A percentile compares a stretch with the other conserved stretches of the same genome.
Conservation (phyloP, 2,113 vertebrate species). For the Panthera uncia region DNA sequence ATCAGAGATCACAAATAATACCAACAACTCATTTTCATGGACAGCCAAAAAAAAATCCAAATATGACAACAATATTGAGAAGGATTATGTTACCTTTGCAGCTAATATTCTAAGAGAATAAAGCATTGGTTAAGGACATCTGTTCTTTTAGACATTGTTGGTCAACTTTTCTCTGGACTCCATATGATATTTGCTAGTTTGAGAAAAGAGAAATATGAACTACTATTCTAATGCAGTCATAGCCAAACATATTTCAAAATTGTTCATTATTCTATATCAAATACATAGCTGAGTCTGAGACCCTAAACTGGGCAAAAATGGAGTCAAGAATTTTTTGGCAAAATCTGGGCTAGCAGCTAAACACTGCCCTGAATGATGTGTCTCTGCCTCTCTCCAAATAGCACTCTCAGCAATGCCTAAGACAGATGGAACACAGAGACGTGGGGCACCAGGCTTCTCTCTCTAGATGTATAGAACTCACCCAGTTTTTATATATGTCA, state of each 20-base stretch:
- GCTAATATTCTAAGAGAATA: conserved; percentile 11
- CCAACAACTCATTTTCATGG: not conserved
- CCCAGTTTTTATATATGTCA: not conserved
- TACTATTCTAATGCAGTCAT: not conserved
- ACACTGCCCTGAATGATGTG: not conserved
- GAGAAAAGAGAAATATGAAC: conserved; percentile 35
- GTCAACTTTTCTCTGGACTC: conserved; percentile 5
- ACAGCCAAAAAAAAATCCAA: not conserved
- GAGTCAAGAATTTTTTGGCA: not conserved
- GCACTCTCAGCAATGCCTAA: not conserved
- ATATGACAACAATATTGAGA: conserved; percentile 29
- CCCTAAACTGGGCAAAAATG: not conserved
- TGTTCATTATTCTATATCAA: not conserved
- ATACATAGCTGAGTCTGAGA: not conserved
- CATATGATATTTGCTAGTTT: not conserved
- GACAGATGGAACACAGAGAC: not conserved
- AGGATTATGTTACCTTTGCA: not conserved
- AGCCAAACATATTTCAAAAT: not conserved
- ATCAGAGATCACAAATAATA: conserved; percentile 29
- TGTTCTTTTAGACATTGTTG: not conserved
- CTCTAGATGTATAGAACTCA: not conserved
- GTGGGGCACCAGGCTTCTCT: not conserved
- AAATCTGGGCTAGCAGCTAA: not conserved
- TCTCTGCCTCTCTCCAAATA: not conserved
- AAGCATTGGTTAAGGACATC: not conserved